Percentiles rank a stretch among this genome's conserved stretches.
Evolutionary conservation across 2,797 vertebrate species (phyloP).

Genomic region (Fringilla coelebs): DNA sequence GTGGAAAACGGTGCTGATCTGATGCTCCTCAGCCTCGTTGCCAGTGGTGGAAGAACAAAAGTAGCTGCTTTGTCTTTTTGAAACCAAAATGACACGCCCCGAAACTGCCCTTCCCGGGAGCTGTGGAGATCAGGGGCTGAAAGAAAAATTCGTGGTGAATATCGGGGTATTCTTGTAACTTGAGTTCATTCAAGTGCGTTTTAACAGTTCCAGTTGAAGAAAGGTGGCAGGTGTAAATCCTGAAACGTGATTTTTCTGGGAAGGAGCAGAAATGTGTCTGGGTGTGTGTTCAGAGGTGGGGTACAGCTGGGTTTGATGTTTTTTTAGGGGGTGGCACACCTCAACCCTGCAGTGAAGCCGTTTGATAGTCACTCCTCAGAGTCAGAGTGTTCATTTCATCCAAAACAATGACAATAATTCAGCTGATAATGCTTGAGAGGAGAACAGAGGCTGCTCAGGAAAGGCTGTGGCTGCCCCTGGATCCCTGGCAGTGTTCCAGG

Average conservation of each 20-base stretch:
- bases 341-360: background rate
- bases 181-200: background rate
- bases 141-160: fast-evolving
- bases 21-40: background rate
- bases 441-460: background rate
- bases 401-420: background rate
- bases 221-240: background rate
- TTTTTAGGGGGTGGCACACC: background rate
- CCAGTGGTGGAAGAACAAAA: background rate
- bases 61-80: background rate
- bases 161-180: background rate
- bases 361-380: fast-evolving
- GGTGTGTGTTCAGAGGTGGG: background rate
- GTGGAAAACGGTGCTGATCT: fast-evolving
- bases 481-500: background rate
- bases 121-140: background rate
- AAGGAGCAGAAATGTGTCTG: background rate
- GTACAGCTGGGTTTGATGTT: background rate
- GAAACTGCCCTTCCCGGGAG: background rate
- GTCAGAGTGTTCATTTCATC: background rate
- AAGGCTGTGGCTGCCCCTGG: background rate
- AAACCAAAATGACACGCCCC: background rate
- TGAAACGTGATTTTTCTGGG: background rate
- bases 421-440: background rate
- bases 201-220: background rate